Base-by-base conservation (phyloP, 2,888 invertebrate species). In the Drosophila tanythrix region DNA sequence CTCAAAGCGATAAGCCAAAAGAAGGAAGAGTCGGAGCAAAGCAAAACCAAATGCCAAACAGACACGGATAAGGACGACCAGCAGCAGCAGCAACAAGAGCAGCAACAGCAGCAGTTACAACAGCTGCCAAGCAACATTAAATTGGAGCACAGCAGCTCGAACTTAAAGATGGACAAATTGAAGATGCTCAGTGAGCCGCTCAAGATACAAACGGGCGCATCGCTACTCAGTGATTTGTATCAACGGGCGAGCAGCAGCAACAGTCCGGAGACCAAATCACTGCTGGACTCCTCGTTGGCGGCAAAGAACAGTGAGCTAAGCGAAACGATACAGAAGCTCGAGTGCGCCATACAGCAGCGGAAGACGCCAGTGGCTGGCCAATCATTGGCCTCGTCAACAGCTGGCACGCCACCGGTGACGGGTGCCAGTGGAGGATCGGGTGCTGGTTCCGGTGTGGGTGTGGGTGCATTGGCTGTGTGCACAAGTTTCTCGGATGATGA, bases 251-350 rank as follows among this genome's bases (percentile, higher is more conserved):
- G 69, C 43, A 67, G 74, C 70, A 91, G 64, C 59, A 90, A 88
- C 13, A 93, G 92, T 38, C 93, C 92, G 3, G 93, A 92, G 56
- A 92, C 91, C 5, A 93, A 90, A 70, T 91, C 92, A 60, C 92
- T 93, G 48, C 74, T 93, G 15, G 93, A 93, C 60, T 79, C 86
- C 15, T 91, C 93, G 25, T 89, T 93, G 65, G 66, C 90, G 31
- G 92, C 91, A 0, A 95, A 94, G 79, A 95, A 95, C 72, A 95
- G 94, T 81, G 95, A 95, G 43, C 90, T 95, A 15, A 95, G 94
- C 76, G 95, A 95, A 75, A 95, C 95, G 1, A 95, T 95, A 86
- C 95, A 95, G 91, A 95, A 95, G 86, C 89, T 95, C 33, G 93
- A 93, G 76, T 92, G 92, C 69, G 93, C 92, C 59, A 93, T 93